A percentile compares a stretch with the other conserved stretches of the same genome.
Conservation (phyloP, 1,140 invertebrate genomes). For the Lordiphosa collinella region DNA sequence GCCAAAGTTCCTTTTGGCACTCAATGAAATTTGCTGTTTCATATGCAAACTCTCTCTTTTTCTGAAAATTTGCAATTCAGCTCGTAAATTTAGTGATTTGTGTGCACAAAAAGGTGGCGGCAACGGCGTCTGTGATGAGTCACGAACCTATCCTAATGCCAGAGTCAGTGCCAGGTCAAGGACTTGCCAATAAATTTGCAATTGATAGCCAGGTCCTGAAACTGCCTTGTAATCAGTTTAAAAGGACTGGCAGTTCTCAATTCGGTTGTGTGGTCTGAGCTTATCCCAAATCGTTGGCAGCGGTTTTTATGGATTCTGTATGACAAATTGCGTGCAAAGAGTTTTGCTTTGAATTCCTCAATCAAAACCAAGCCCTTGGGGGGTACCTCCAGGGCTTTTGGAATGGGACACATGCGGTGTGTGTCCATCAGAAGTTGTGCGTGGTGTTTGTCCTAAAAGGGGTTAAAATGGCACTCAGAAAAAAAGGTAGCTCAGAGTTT, state of each 20-base stretch:
- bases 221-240: slow-evolving; percentile 10
- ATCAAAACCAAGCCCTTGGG: slow-evolving; percentile 1
- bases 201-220: slow-evolving; percentile 1
- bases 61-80: slow-evolving; percentile 7
- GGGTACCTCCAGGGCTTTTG: too few relatives aligned
- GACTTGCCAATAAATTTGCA: slow-evolving; percentile 2
- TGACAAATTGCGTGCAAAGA: slow-evolving; percentile 7
- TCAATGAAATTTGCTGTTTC: slow-evolving; percentile 8
- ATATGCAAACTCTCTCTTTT: slow-evolving; percentile 5
- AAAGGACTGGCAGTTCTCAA: slow-evolving; percentile 2
- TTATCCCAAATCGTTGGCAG: neutral
- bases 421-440: too few relatives aligned
- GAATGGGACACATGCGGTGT: too few relatives aligned
- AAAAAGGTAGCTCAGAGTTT: too few relatives aligned
- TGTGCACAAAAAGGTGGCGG: slow-evolving; percentile 6
- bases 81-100: slow-evolving; percentile 13
- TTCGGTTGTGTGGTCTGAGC: too few relatives aligned
- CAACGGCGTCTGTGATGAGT: slow-evolving; percentile 1
- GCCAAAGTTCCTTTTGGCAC: neutral
- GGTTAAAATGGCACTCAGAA: too few relatives aligned
- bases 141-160: slow-evolving; percentile 1
- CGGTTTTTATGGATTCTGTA: neutral
- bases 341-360: slow-evolving; percentile 1
- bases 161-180: slow-evolving; percentile 6
- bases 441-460: too few relatives aligned